phyloP scores from a whole-genome alignment of 2,797 vertebrate species.

The Gadopsis bispinosus region DNA sequence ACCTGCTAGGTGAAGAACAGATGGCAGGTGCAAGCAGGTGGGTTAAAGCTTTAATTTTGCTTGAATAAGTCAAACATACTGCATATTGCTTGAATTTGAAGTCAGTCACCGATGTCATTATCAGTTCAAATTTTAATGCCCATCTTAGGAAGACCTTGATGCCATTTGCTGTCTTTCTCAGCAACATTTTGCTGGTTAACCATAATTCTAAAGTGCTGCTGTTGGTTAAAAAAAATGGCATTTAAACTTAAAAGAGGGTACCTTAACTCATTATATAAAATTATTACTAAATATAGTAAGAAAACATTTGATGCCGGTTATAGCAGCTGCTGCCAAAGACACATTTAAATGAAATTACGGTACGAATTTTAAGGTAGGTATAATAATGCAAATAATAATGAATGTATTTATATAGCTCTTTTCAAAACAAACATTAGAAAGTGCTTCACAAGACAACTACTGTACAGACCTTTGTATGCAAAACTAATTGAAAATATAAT shows the following conservation, averaged over 20 bases:
- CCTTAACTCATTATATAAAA: not conserved
- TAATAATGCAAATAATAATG: too few relatives aligned
- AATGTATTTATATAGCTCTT: too few relatives aligned
- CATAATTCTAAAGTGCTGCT: not conserved
- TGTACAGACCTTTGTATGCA: not conserved
- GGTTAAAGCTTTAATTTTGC: not conserved
- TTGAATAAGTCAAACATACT: not conserved
- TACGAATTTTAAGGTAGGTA: not conserved
- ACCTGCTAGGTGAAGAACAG: not conserved
- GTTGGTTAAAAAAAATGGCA: not conserved
- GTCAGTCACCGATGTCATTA: not conserved
- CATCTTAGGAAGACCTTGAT: not conserved
- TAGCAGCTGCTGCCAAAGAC: not conserved
- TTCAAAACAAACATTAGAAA: too few relatives aligned
- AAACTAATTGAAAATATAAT: not conserved
- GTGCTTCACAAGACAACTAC: too few relatives aligned
- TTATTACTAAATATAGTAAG: not conserved
- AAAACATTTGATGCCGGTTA: not conserved
- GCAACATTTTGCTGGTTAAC: not conserved
- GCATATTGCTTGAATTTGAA: not conserved
- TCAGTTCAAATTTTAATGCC: slow-evolving; percentile 4
- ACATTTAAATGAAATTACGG: not conserved
- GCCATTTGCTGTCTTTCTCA: not conserved
- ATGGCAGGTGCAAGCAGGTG: not conserved
- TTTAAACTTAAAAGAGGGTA: not conserved